These are phyloP conservation scores for Galeruca laticollis DNA, from an alignment of 2,888 invertebrate species.

Conservation along the genomic window DNA sequence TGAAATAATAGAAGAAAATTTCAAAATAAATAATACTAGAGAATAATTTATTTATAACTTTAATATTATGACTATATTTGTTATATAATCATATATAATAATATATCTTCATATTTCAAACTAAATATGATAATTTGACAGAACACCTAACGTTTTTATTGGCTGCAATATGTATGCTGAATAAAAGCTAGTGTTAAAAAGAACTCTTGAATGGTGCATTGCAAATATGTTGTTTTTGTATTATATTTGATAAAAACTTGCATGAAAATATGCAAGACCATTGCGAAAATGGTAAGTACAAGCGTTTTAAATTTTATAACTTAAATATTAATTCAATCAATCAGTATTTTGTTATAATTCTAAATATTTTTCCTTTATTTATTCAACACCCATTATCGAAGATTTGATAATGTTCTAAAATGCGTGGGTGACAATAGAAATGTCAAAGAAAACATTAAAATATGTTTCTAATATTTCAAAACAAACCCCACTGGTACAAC, in stretches of 20 bases:
- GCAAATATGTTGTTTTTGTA: conserved; percentile 19
- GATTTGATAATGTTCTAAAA: conserved; percentile 20
- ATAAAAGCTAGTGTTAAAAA: neutral
- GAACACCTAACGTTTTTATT: neutral
- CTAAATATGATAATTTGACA: too few species aligned
- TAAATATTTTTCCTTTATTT: conserved; percentile 13
- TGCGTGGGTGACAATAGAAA: conserved; percentile 31
- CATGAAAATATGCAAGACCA: conserved; percentile 31
- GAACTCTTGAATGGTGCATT: conserved; percentile 2
- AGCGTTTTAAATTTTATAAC: neutral
- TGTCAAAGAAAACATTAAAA: conserved; percentile 27
- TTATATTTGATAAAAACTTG: conserved; percentile 22
- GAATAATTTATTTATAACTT: too few species aligned
- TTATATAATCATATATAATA: too few species aligned
- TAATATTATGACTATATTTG: too few species aligned
- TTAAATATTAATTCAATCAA: neutral
- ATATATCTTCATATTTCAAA: too few species aligned
- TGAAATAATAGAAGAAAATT: too few species aligned
- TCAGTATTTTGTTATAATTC: neutral
- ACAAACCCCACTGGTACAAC: neutral
- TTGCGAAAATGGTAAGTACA: conserved; percentile 29
- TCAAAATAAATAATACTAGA: too few species aligned
- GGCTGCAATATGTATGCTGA: conserved; percentile 5
- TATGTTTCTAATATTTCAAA: conserved; percentile 27
- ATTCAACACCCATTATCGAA: conserved; percentile 18